Evolutionary conservation across 2,113 vertebrate genomes (phyloP).

Genomic region (Illadopsis cleaveri): DNA sequence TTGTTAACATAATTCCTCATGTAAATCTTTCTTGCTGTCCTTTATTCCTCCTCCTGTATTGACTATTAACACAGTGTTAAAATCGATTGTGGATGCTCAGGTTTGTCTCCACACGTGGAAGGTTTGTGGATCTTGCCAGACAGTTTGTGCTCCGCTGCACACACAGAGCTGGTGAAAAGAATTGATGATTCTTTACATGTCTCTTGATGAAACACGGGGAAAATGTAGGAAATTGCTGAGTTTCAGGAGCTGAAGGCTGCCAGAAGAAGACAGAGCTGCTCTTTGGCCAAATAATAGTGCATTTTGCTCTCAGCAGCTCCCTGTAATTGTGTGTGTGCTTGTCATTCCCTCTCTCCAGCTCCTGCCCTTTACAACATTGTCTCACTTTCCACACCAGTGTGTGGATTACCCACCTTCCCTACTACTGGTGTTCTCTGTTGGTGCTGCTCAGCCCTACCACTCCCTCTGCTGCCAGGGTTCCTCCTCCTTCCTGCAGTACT

Average conservation of each 20-base stretch:
- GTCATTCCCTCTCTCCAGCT: not conserved
- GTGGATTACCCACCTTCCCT: not conserved
- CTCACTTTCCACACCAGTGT: not conserved
- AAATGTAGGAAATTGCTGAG: not conserved
- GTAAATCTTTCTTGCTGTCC: not conserved
- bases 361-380: not conserved
- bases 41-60: not conserved
- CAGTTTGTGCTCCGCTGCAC: not conserved
- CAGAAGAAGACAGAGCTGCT: not conserved
- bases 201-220: not conserved
- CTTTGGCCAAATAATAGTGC: not conserved
- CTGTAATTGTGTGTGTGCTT: not conserved
- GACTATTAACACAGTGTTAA: not conserved
- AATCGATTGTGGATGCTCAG: not conserved
- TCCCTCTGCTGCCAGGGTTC: not conserved
- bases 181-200: not conserved
- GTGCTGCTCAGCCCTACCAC: not conserved
- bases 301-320: not conserved
- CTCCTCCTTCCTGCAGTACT: not conserved
- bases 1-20: not conserved
- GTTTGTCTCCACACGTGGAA: not conserved
- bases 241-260: not conserved
- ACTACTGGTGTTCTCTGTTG: fast-evolving
- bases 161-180: not conserved
- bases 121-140: not conserved